phyloP scores from a whole-genome alignment of 2,888 invertebrate genomes.

The Syrista parreyssii region DNA sequence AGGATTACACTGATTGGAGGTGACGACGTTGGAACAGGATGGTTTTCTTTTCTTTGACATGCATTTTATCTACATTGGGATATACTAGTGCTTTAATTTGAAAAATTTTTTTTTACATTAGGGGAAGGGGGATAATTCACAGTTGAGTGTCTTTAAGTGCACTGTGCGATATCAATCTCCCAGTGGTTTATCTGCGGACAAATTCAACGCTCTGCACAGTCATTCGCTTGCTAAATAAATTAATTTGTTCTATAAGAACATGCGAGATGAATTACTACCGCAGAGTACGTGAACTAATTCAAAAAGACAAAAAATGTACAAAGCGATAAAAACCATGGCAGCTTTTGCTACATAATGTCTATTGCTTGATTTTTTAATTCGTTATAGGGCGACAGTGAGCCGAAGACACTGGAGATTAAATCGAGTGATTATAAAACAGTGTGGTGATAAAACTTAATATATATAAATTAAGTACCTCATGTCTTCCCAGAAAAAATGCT shows the following conservation, averaged over 20 bases:
- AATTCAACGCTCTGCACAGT: constrained; percentile 22
- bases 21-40: neutral
- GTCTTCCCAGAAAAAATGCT: constrained; percentile 83
- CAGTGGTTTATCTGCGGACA: constrained; percentile 32
- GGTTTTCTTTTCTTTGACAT: too few species aligned
- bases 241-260: too few species aligned
- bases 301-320: too few species aligned
- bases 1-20: constrained; percentile 23
- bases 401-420: too few species aligned
- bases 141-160: constrained; percentile 24
- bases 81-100: neutral
- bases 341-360: too few species aligned
- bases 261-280: too few species aligned
- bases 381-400: too few species aligned
- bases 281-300: too few species aligned
- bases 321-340: too few species aligned
- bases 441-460: too few species aligned
- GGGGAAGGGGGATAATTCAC: neutral
- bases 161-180: constrained; percentile 29
- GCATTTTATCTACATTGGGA: neutral
- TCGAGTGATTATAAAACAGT: too few species aligned
- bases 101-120: neutral
- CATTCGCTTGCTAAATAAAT: neutral
- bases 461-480: constrained; percentile 72
- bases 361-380: too few species aligned